phyloP scores from a whole-genome alignment of 1,140 invertebrate genomes.

The Caenorhabditis inopinata region DNA sequence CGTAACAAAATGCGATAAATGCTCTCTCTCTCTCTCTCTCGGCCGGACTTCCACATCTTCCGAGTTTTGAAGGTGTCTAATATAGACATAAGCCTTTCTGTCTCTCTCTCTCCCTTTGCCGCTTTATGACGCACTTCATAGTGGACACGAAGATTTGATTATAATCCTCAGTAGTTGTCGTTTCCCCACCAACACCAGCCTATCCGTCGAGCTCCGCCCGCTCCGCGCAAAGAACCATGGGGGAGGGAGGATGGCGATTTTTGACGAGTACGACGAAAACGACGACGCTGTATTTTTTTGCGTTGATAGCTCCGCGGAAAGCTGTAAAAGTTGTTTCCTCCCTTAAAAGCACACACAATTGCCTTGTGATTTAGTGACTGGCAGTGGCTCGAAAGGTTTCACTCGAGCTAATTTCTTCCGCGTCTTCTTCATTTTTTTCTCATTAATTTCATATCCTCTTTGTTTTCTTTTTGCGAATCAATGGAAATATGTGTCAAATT shows the following conservation, averaged over 20 bases:
- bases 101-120: no score
- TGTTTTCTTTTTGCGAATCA: no score
- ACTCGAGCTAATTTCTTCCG: neutral
- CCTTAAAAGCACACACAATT: neutral
- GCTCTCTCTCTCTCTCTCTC: neutral
- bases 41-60: neutral
- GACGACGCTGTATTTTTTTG: neutral
- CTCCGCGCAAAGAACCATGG: neutral
- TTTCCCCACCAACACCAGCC: neutral
- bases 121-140: conserved; percentile 29
- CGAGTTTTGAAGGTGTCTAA: conserved; percentile 17
- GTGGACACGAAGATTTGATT: conserved; percentile 34
- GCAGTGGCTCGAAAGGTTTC: neutral
- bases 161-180: conserved; percentile 20
- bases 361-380: neutral
- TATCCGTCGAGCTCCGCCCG: neutral
- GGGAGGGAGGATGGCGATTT: neutral
- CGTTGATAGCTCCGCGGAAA: neutral
- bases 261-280: neutral
- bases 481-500: no score
- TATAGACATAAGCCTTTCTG: conserved; percentile 16
- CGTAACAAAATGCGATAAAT: neutral
- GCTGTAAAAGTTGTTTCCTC: neutral
- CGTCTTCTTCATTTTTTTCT: neutral
- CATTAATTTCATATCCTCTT: neutral